These are phyloP conservation scores for Hofmannophila pseudospretella DNA, from an alignment of 2,888 invertebrate species.

Conservation along the genomic window DNA sequence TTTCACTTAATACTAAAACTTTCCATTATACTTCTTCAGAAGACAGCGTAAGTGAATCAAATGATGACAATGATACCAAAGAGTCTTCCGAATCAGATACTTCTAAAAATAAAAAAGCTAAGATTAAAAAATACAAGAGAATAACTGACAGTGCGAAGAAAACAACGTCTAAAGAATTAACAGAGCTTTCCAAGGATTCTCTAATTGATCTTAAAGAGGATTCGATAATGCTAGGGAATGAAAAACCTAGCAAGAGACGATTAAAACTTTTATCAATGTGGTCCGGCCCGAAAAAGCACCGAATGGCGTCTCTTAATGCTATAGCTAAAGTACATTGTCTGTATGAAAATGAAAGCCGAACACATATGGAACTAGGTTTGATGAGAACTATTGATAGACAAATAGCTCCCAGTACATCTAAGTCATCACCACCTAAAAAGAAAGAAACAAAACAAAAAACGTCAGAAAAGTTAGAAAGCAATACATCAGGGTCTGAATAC, in stretches of 20 bases:
- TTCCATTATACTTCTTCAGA: constrained; percentile 62
- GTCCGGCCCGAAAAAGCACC: constrained; percentile 88
- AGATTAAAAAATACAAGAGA: constrained; percentile 63
- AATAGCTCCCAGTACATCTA: constrained; percentile 71
- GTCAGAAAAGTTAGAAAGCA: constrained; percentile 57
- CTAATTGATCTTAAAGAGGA: constrained; percentile 63
- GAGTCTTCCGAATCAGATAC: constrained; percentile 62
- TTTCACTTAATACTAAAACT: constrained; percentile 54
- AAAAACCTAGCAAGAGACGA: constrained; percentile 68
- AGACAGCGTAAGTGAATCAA: constrained; percentile 64
- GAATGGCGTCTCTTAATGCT: constrained; percentile 93
- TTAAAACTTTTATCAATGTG: constrained; percentile 83
- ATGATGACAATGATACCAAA: constrained; percentile 64
- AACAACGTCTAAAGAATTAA: constrained; percentile 58
- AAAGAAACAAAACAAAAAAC: constrained; percentile 63
- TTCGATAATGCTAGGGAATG: constrained; percentile 45
- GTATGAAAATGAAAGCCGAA: constrained; percentile 91
- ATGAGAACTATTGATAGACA: constrained; percentile 70
- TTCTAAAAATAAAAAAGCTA: constrained; percentile 52
- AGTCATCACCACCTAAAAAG: constrained; percentile 59
- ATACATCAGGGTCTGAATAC: constrained; percentile 70
- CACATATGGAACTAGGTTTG: constrained; percentile 80
- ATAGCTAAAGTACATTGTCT: constrained; percentile 93
- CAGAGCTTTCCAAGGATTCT: constrained; percentile 68
- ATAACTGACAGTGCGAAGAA: constrained; percentile 58